phyloP scores from a whole-genome alignment of 2,797 vertebrate genomes.

The Premnoplex brunnescens region DNA sequence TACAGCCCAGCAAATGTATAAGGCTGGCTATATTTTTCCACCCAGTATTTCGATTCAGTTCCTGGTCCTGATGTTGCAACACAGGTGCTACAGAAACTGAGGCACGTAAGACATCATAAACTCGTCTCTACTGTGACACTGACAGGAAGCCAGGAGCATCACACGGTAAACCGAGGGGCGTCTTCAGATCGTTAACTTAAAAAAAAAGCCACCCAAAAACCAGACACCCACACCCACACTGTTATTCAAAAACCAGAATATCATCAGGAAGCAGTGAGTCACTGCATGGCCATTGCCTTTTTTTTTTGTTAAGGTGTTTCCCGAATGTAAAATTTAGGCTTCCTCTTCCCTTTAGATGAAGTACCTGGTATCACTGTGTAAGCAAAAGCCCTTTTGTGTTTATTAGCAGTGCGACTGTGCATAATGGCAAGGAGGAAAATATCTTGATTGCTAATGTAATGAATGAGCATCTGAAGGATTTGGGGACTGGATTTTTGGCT shows the following conservation, averaged over 20 bases:
- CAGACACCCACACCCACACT: conserved; percentile 42
- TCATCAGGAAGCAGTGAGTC: conserved; percentile 45
- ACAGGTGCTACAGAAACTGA: neutral
- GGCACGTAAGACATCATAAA: neutral
- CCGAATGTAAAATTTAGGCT: neutral
- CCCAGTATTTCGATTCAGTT: neutral
- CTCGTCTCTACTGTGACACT: neutral
- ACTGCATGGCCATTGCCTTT: neutral
- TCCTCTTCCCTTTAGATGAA: neutral
- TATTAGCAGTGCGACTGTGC: neutral
- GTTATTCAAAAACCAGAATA: conserved; percentile 40
- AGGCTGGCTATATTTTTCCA: neutral
- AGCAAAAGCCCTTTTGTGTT: neutral
- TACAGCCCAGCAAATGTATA: neutral
- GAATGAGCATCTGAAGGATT: neutral
- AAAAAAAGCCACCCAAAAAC: conserved; percentile 9
- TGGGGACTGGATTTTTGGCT: neutral
- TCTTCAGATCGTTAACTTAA: conserved; percentile 51
- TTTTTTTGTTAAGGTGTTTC: neutral
- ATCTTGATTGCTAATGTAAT: neutral
- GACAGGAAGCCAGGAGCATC: conserved; percentile 24
- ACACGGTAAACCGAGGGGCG: neutral
- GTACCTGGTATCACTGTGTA: neutral
- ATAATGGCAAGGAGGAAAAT: neutral
- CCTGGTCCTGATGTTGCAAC: neutral